Conservation (phyloP, 1,140 invertebrate genomes). For the Stegodyphus dumicola region DNA sequence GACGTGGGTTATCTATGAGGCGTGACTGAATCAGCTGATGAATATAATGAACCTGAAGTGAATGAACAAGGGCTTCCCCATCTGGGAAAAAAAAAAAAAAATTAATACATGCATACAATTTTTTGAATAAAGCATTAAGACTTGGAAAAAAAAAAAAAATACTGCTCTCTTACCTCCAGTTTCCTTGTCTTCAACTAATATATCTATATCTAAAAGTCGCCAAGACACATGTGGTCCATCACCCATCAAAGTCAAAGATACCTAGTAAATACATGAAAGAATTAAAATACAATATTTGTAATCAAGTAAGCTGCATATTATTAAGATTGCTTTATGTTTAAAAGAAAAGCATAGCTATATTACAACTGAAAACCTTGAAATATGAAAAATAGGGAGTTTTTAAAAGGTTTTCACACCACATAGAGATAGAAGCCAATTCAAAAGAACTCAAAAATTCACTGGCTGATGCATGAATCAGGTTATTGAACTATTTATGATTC, state of each 20-base stretch:
- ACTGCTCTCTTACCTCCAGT: slow-evolving; percentile 79
- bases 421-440: too few relatives aligned
- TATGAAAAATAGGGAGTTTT: too few relatives aligned
- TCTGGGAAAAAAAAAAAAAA: slow-evolving; percentile 73
- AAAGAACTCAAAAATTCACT: too few relatives aligned
- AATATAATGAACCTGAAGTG: slow-evolving; percentile 90
- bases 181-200: slow-evolving; percentile 96
- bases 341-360: too few relatives aligned
- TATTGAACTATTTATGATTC: too few relatives aligned
- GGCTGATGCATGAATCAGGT: too few relatives aligned
- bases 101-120: background rate
- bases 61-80: slow-evolving; percentile 93
- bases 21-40: slow-evolving; percentile 91
- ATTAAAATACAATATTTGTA: too few relatives aligned
- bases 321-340: too few relatives aligned
- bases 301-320: too few relatives aligned
- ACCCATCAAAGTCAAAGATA: slow-evolving; percentile 93
- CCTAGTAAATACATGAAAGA: slow-evolving; percentile 30
- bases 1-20: slow-evolving; percentile 82
- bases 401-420: too few relatives aligned
- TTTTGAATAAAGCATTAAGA: background rate
- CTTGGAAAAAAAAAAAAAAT: background rate
- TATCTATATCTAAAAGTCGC: slow-evolving; percentile 93
- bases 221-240: slow-evolving; percentile 92
- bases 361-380: too few relatives aligned